Conservation (phyloP, 1,140 invertebrate species). For the Danaus melanippus region DNA sequence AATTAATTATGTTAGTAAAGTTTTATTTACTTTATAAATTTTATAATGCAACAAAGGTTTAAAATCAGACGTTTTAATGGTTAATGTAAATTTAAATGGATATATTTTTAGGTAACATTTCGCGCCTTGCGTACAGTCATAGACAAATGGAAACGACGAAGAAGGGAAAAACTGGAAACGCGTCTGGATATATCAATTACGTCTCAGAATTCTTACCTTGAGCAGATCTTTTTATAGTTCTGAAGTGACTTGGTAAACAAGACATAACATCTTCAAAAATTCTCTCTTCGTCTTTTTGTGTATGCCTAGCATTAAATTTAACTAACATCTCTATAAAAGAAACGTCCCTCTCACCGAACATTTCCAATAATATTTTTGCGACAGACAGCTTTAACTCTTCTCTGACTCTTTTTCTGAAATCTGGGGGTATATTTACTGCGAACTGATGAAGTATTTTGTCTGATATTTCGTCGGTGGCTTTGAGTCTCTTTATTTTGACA, state of each 20-base stretch:
- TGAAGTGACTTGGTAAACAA: constrained; percentile 36
- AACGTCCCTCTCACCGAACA: constrained; percentile 43
- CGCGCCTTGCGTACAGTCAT: too few relatives aligned
- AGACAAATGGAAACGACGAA: too few relatives aligned
- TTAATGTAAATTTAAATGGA: too few relatives aligned
- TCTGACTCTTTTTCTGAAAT: constrained; percentile 23
- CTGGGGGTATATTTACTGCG: constrained; percentile 21
- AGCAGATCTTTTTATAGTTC: constrained; percentile 28
- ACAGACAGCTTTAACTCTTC: constrained; percentile 36
- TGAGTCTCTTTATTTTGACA: constrained; percentile 35
- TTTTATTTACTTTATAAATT: too few relatives aligned
- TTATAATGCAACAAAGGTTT: too few relatives aligned
- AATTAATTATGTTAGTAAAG: too few relatives aligned
- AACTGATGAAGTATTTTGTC: constrained; percentile 35
- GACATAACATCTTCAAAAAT: constrained; percentile 42
- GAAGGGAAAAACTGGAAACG: too few relatives aligned
- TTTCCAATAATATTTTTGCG: constrained; percentile 28
- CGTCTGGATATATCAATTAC: constrained; percentile 8
- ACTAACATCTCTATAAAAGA: constrained; percentile 52
- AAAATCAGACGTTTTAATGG: too few relatives aligned
- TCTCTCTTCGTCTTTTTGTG: constrained; percentile 32
- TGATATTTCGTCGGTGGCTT: constrained; percentile 43
- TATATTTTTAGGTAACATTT: too few relatives aligned
- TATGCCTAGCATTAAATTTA: constrained; percentile 44
- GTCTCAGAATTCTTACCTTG: constrained; percentile 40